Conservation (phyloP, 2,888 invertebrate genomes). For the Ellobium chinense region DNA sequence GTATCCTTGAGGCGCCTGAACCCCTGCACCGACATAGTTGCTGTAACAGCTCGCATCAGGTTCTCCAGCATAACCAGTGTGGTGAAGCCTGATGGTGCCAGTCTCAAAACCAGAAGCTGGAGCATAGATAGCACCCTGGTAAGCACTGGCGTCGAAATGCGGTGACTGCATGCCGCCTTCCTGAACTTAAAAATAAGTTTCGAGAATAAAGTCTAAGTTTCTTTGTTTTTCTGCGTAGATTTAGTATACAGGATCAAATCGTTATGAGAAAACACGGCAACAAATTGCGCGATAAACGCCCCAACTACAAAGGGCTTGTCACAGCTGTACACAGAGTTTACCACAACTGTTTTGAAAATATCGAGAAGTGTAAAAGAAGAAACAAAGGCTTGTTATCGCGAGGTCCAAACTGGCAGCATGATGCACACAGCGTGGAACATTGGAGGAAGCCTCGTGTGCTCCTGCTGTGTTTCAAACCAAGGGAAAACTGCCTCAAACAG, state of each 20-base stretch:
- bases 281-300: not conserved
- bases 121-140: constrained; percentile 32
- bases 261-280: not conserved
- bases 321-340: not conserved
- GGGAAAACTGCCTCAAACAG: constrained; percentile 15
- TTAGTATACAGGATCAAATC: not conserved
- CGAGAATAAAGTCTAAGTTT: not conserved
- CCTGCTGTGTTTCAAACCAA: not conserved
- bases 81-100: constrained; percentile 8
- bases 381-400: not conserved
- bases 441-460: not conserved
- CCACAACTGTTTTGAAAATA: constrained; percentile 1
- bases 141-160: constrained; percentile 34
- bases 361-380: not conserved
- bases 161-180: constrained; percentile 23
- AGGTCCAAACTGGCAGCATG: not conserved
- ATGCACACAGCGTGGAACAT: not conserved
- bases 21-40: not conserved
- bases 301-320: constrained; percentile 13
- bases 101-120: not conserved
- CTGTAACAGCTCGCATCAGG: constrained; percentile 16
- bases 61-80: constrained; percentile 4
- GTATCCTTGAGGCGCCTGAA: constrained; percentile 13
- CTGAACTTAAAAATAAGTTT: not conserved
- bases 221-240: not conserved